Base-by-base conservation (phyloP, 2,888 invertebrate genomes). In the Lamellibrachia columna region DNA sequence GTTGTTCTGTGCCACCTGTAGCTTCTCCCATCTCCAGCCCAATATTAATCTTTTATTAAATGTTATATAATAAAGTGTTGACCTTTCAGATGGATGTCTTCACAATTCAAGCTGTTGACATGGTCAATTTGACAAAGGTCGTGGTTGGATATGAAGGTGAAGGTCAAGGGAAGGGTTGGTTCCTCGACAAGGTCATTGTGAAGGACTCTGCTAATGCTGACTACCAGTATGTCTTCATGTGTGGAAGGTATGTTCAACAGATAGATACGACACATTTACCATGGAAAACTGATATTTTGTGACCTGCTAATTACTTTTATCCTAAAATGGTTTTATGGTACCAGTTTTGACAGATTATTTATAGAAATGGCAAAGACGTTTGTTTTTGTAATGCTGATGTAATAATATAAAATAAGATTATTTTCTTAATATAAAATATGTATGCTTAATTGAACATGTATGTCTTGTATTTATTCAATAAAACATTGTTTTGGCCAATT, bases 161-260 rank as follows among this genome's bases (percentile, higher is more conserved):
- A 2, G 94, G 93, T 92, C 28, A 92, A 94, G 95, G 95, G 15
- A 93, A 95, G 93, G 96, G 96, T n/a, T 96, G 96, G 96, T 95
- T 94, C 94, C 94, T 95, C 52, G 95, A 96, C 1, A 93, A 95
- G 92, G 94, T 96, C 15, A 93, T 95, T 7, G 94, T 96, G 91
- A 95, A 94, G 60, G 95, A 96, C n/a, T 75, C 75, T 22, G 75
- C 75, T 6, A 75, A 75, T 22, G 22, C 75, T 0, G 75, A 75
- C 75, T 75, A 22, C 75, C 75, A 75, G 75, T 75, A 75, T 22
- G n/a, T n/a, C 75, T 75, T 75, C 22, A 75, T 3, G 15, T 75
- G 75, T 75, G 75, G 22, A 15, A 75, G 75, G 75, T 75, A 22
- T 6, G 75, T 75, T 55, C 7, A 2, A 55, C 55, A 55, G 55